Evolutionary conservation across 2,888 invertebrate genomes (phyloP).

Genomic region (Eremobia ochroleuca): DNA sequence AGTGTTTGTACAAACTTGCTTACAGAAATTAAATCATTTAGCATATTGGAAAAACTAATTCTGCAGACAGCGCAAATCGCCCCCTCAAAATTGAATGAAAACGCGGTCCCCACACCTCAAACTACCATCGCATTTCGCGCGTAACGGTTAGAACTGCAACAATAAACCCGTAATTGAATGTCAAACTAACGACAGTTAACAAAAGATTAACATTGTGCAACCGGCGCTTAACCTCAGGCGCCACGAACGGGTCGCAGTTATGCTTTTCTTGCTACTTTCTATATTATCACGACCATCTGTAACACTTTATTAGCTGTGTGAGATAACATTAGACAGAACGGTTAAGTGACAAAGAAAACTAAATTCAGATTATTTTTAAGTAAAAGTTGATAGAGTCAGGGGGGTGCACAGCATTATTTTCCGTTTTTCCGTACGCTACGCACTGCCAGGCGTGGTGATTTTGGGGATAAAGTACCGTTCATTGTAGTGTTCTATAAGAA

Average conservation of each 20-base stretch:
- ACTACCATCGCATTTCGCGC: not conserved
- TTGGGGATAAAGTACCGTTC: not conserved
- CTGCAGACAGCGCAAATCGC: not conserved
- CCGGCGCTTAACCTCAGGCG: conserved; percentile 16
- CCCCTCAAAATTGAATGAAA: not conserved
- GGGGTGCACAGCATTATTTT: not conserved
- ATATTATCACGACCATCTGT: conserved; percentile 36
- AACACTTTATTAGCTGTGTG: not conserved
- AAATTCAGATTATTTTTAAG: not conserved
- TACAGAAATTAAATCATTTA: not conserved
- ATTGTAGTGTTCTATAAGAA: not conserved
- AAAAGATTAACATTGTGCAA: conserved; percentile 42
- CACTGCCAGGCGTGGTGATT: not conserved
- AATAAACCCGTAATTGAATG: conserved; percentile 22
- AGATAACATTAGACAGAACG: not conserved
- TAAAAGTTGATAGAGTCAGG: not conserved
- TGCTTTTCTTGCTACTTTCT: conserved; percentile 55
- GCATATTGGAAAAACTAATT: not conserved
- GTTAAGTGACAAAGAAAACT: not conserved
- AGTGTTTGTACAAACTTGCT: not conserved
- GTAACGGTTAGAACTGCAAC: not conserved
- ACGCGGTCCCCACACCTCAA: too few relatives aligned
- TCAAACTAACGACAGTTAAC: conserved; percentile 22
- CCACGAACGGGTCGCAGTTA: conserved; percentile 44
- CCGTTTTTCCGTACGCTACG: not conserved